phyloP scores from a whole-genome alignment of 2,113 vertebrate genomes.

The Chloebia gouldiae region DNA sequence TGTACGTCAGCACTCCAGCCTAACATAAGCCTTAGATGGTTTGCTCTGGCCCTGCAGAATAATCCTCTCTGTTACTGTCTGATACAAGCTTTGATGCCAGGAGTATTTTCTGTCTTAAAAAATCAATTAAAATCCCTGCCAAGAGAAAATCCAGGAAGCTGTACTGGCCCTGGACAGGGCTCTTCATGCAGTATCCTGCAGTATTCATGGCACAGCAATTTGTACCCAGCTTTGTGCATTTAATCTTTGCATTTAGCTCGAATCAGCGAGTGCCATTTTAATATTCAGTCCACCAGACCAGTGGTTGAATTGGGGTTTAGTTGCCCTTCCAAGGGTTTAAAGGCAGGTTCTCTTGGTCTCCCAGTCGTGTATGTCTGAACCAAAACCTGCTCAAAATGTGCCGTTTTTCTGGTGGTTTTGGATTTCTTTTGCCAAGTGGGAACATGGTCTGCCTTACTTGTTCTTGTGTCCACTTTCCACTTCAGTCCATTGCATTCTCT shows the following conservation, averaged over 20 bases:
- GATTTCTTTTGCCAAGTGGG: background rate
- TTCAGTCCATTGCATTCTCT: background rate
- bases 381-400: background rate
- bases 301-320: background rate
- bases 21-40: background rate
- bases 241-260: background rate
- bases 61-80: background rate
- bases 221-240: background rate
- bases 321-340: background rate
- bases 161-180: background rate
- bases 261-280: background rate
- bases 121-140: background rate
- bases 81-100: background rate
- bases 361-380: background rate
- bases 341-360: background rate
- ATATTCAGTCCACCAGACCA: background rate
- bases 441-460: background rate
- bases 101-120: background rate
- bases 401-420: background rate
- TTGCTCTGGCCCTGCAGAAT: background rate
- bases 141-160: background rate
- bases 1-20: background rate
- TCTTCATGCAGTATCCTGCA: background rate
- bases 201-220: background rate
- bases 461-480: background rate